Conservation (phyloP, 2,797 vertebrate species). For the Cheracebus regulus region DNA sequence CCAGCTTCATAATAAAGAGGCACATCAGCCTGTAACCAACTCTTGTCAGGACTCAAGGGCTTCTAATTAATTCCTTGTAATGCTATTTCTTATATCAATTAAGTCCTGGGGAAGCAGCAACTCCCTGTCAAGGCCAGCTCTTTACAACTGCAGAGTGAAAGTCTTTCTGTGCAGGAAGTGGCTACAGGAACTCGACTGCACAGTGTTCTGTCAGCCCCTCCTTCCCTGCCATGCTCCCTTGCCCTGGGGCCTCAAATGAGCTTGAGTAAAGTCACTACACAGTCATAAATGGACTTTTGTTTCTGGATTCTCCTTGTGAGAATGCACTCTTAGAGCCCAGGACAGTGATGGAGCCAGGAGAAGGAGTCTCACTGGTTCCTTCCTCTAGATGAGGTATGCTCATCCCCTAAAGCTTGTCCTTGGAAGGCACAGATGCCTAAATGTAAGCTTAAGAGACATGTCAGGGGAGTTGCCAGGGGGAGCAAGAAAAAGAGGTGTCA, state of each 20-base stretch:
- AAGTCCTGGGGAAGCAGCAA: constrained; percentile 7
- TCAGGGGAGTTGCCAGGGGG: neutral
- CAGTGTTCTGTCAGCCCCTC: neutral
- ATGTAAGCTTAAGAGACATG: neutral
- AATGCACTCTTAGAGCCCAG: neutral
- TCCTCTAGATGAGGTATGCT: neutral
- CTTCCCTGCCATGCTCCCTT: neutral
- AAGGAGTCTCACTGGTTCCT: neutral
- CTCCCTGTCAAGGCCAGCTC: neutral
- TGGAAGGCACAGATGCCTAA: neutral
- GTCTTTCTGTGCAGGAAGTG: neutral
- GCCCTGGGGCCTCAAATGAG: neutral
- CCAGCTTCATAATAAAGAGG: constrained; percentile 20
- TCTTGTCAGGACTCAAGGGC: constrained; percentile 52
- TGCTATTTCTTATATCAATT: constrained; percentile 56
- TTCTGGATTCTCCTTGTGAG: neutral
- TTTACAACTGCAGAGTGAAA: neutral
- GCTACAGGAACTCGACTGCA: neutral
- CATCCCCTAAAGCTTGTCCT: neutral
- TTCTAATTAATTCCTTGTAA: constrained; percentile 67
- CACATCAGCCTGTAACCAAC: constrained; percentile 38
- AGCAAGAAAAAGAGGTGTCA: neutral
- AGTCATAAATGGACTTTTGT: neutral
- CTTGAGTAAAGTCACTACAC: neutral
- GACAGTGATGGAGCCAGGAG: neutral